Conservation (phyloP, 1,140 invertebrate species). For the Thaumatotibia leucotreta region DNA sequence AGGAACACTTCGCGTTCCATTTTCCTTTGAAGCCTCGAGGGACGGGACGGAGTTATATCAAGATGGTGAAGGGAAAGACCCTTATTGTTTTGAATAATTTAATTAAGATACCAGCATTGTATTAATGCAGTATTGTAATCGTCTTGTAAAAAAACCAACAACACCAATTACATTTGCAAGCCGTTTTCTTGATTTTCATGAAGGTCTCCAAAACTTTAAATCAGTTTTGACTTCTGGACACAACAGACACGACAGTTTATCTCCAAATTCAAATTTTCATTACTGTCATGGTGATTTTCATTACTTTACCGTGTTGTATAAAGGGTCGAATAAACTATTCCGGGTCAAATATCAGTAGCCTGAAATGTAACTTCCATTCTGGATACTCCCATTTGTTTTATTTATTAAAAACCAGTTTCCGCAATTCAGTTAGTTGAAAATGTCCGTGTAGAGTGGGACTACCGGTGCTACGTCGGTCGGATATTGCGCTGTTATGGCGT, state of each 20-base stretch:
- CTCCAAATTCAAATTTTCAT: too few species aligned
- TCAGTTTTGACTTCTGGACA: too few species aligned
- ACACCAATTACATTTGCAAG: too few species aligned
- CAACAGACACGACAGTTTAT: too few species aligned
- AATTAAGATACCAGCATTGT: background rate
- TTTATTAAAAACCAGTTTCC: background rate
- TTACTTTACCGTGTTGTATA: too few species aligned
- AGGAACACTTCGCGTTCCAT: background rate
- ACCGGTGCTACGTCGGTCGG: slow-evolving; percentile 37
- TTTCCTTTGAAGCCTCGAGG: background rate
- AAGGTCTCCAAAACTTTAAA: too few species aligned
- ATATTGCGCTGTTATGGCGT: slow-evolving; percentile 63
- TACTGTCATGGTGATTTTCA: too few species aligned
- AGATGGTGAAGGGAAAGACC: background rate
- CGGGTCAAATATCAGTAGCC: background rate
- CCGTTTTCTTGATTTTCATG: too few species aligned
- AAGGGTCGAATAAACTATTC: background rate
- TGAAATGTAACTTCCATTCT: background rate
- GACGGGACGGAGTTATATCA: background rate
- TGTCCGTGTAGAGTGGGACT: background rate
- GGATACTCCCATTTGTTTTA: background rate
- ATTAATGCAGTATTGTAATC: too few species aligned
- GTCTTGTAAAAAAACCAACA: too few species aligned
- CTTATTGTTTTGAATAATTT: background rate
- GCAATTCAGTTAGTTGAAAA: background rate